Evolutionary conservation across 2,888 invertebrate genomes (phyloP).

Genomic region (Panzeria rudis): DNA sequence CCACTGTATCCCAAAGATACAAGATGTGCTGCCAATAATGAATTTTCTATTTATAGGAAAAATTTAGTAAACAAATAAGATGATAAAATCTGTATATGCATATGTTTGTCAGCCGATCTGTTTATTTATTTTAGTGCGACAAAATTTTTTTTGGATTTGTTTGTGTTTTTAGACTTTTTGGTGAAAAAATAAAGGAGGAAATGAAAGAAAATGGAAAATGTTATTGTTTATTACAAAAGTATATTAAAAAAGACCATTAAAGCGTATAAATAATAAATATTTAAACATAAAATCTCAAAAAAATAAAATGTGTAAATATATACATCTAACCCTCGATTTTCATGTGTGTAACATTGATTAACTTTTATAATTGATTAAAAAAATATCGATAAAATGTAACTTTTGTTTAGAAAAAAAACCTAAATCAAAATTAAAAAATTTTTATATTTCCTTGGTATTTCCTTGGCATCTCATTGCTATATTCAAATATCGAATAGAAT

Average conservation of each 20-base stretch:
- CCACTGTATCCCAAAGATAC: conserved; percentile 19
- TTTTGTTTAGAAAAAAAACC: too few species aligned
- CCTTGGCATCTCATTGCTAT: too few species aligned
- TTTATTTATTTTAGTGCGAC: conserved; percentile 26
- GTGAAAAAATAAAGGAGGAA: not conserved
- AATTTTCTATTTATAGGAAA: conserved; percentile 18
- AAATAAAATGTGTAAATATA: too few species aligned
- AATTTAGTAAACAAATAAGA: conserved; percentile 14
- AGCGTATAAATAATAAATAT: conserved; percentile 10
- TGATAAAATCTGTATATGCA: not conserved
- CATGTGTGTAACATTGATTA: too few species aligned
- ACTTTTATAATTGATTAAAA: too few species aligned
- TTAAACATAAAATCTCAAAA: conserved; percentile 9
- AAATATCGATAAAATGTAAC: too few species aligned
- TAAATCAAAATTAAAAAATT: too few species aligned
- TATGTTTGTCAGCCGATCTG: not conserved
- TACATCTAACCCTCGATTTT: too few species aligned
- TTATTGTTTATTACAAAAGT: conserved; percentile 10
- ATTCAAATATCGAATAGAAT: too few species aligned
- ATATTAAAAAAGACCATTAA: not conserved
- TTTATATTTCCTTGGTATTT: too few species aligned
- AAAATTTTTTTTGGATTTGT: conserved; percentile 17
- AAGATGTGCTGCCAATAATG: conserved; percentile 41
- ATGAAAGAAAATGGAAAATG: not conserved
- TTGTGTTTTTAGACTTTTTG: conserved; percentile 1